phyloP scores from a whole-genome alignment of 2,888 invertebrate species.

The Drosophila ezoana region DNA sequence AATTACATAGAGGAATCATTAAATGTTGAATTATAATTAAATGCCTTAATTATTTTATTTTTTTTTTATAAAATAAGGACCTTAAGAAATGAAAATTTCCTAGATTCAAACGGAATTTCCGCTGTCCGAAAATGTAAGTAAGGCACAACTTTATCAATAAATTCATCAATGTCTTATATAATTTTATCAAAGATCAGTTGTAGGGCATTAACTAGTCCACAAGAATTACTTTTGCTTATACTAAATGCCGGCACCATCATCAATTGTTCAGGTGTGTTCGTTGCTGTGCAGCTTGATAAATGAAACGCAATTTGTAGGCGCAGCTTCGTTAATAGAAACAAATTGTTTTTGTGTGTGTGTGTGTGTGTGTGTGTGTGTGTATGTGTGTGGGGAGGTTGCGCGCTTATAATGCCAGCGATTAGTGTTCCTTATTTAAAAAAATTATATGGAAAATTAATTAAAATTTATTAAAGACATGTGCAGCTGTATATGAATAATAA shows the following conservation, averaged over 20 bases:
- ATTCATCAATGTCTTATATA: too few relatives aligned
- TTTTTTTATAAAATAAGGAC: too few relatives aligned
- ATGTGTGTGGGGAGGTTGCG: conserved; percentile 10
- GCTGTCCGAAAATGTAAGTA: too few relatives aligned
- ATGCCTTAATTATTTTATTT: too few relatives aligned
- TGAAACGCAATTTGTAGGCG: conserved; percentile 77
- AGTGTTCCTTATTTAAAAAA: conserved; percentile 76
- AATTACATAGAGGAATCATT: too few relatives aligned
- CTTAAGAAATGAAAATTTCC: too few relatives aligned
- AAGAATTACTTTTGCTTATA: conserved; percentile 21
- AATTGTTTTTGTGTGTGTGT: conserved; percentile 62
- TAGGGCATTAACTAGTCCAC: conserved; percentile 25
- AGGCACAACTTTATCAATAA: too few relatives aligned
- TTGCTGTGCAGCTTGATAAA: conserved; percentile 66
- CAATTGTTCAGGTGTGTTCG: conserved; percentile 73
- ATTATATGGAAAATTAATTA: conserved; percentile 70
- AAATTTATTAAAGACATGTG: conserved; percentile 65
- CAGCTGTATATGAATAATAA: not conserved
- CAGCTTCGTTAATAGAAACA: conserved; percentile 78
- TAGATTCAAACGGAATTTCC: too few relatives aligned
- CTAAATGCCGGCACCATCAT: conserved; percentile 57
- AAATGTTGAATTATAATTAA: too few relatives aligned
- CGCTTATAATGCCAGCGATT: conserved; percentile 52
- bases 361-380: conserved; percentile 15
- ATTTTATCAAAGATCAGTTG: not conserved